Evolutionary conservation across 2,113 vertebrate species (phyloP), one percentile per base, ranked within the genome.

Genomic region (Verasper variegatus): DNA sequence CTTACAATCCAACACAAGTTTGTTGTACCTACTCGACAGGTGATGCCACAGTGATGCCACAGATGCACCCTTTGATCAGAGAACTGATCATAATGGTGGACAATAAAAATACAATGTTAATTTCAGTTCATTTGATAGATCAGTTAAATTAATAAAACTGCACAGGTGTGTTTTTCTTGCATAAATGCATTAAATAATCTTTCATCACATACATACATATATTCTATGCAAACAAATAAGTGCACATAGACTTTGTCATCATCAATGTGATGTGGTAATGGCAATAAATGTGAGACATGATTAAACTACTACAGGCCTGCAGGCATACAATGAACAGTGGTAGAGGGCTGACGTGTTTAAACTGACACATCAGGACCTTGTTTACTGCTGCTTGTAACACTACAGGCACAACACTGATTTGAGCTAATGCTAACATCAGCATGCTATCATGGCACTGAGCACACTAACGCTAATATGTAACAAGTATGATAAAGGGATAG

Each of bases 121-220:
- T 61, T 18, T 52, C 1, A 31, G 9, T 31, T 13, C 12, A 49
- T 23, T n/a, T 45, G 6, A 42, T 55, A 21, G 66, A 31, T 58
- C n/a, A 57, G 63, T 67, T 76, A 2, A 63, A 81, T 80, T 63
- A 86, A 83, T 70, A 77, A 86, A 82, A 40, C 15, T 54, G 11
- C 13, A 42, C 24, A 54, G 15, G 54, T 51, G 4, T 42, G 10
- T 42, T 42, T 42, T 42, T 42, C 12, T 42, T 13, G 40, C 11
- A 42, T 3, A 59, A 76, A 40, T 47, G 51, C n/a, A 12, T 58
- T 18, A 51, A 51, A 51, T 51, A 8, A 51, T 7, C 47, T 51
- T 18, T 47, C 35, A 42, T 42, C 21, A 23, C 24, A 15, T 15
- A 17, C 21, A 57, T 14, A 26, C 56, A 58, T 3, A 27, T 10